These are phyloP conservation scores for Chironomus riparius DNA, from an alignment of 2,888 invertebrate species.

Conservation along the genomic window DNA sequence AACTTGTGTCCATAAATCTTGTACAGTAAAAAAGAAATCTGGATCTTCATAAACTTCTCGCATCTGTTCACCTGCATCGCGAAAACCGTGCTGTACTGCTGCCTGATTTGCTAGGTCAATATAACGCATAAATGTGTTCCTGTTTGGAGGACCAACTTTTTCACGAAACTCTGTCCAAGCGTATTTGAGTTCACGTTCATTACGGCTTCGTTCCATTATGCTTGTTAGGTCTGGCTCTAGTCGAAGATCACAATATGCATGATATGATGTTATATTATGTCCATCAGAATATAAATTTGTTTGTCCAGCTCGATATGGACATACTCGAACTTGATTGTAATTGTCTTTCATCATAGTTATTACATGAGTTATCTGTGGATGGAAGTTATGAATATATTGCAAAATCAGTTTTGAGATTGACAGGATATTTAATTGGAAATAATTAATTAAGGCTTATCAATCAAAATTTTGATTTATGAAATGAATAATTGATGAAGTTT, in stretches of 20 bases:
- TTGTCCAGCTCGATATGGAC: conserved; percentile 48
- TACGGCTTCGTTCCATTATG: conserved; percentile 60
- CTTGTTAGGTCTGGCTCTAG: conserved; percentile 52
- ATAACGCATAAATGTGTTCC: conserved; percentile 67
- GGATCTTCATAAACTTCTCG: conserved; percentile 62
- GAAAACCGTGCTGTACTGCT: conserved; percentile 61
- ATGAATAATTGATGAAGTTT: too few species aligned
- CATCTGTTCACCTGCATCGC: conserved; percentile 75
- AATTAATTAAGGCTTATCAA: too few species aligned
- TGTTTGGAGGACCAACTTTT: conserved; percentile 65
- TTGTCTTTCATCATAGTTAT: conserved; percentile 71
- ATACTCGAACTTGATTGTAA: conserved; percentile 62
- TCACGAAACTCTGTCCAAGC: conserved; percentile 78
- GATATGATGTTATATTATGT: conserved; percentile 35
- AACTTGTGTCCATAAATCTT: conserved; percentile 52
- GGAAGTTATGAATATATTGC: background rate
- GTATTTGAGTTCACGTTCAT: conserved; percentile 64
- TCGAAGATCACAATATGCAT: conserved; percentile 50
- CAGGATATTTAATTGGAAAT: background rate
- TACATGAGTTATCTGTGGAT: conserved; percentile 45
- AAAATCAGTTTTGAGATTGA: background rate
- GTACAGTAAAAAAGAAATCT: conserved; percentile 51
- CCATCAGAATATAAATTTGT: conserved; percentile 28
- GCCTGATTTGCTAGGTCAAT: conserved; percentile 72
- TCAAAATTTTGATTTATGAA: too few species aligned